Conservation (phyloP, 2,113 vertebrate species). For the Corythornis vintsioides region DNA sequence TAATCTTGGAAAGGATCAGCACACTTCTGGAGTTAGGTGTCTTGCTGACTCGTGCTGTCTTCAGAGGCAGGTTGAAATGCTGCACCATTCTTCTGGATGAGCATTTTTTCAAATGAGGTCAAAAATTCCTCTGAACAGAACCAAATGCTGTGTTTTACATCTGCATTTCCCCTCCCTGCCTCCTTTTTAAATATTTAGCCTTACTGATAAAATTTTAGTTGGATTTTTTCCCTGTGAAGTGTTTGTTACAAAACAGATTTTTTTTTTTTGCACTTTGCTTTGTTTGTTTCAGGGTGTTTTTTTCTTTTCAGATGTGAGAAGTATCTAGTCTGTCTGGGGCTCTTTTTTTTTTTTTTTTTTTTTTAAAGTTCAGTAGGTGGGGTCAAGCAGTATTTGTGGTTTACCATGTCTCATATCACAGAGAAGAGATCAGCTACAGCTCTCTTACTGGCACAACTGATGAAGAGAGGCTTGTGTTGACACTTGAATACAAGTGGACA, state of each 20-base stretch:
- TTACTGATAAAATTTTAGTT: neutral
- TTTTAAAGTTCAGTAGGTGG: slow-evolving; percentile 53
- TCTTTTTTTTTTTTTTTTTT: neutral
- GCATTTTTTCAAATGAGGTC: neutral
- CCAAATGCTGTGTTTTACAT: neutral
- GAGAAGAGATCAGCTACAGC: neutral
- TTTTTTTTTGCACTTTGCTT: neutral
- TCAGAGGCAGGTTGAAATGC: neutral
- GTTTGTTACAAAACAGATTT: neutral
- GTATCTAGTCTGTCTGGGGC: neutral
- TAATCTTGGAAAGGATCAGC: neutral
- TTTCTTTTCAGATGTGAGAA: neutral
- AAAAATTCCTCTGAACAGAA: neutral
- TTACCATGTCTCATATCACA: neutral
- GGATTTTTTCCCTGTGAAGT: neutral
- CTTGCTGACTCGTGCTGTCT: neutral
- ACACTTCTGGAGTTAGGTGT: neutral
- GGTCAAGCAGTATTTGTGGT: slow-evolving; percentile 37
- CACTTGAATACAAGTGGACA: neutral
- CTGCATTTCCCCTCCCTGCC: neutral
- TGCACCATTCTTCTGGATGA: neutral
- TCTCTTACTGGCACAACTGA: neutral
- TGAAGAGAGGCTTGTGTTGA: neutral
- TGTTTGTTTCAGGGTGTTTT: neutral
- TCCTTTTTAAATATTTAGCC: neutral